These are phyloP conservation scores for Lasaia peninsularis DNA, from an alignment of 1,140 invertebrate species.

Conservation along the genomic window DNA sequence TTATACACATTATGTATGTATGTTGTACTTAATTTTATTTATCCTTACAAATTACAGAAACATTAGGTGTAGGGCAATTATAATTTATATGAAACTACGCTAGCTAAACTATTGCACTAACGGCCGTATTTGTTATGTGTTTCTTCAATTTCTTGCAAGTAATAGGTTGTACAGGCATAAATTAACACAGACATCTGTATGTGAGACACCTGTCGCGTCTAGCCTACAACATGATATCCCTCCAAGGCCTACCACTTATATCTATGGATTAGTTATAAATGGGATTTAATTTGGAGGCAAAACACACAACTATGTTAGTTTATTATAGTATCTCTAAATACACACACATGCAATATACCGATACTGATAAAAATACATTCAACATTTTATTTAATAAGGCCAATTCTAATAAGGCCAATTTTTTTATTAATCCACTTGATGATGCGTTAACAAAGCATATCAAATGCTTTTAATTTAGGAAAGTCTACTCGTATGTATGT, in stretches of 20 bases:
- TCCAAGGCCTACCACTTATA: slow-evolving; percentile 34
- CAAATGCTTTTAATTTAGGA: too few species aligned
- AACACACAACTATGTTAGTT: slow-evolving; percentile 6
- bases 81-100: too few species aligned
- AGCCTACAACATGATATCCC: slow-evolving; percentile 29
- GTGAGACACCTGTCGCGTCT: slow-evolving; percentile 19
- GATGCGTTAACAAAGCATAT: too few species aligned
- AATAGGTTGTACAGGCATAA: slow-evolving; percentile 19
- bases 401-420: too few species aligned
- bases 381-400: too few species aligned
- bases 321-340: neutral
- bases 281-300: slow-evolving; percentile 37
- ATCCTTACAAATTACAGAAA: too few species aligned
- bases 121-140: neutral
- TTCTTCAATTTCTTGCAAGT: neutral
- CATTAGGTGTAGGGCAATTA: too few species aligned
- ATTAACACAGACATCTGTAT: slow-evolving; percentile 34
- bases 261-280: slow-evolving; percentile 23
- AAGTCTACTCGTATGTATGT: too few species aligned
- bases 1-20: too few species aligned
- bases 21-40: too few species aligned
- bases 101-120: neutral
- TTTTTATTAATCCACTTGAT: too few species aligned
- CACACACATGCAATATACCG: neutral
- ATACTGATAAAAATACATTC: neutral